Evolutionary conservation across 2,888 invertebrate species (phyloP).

Genomic region (Eucera pruinosa): DNA sequence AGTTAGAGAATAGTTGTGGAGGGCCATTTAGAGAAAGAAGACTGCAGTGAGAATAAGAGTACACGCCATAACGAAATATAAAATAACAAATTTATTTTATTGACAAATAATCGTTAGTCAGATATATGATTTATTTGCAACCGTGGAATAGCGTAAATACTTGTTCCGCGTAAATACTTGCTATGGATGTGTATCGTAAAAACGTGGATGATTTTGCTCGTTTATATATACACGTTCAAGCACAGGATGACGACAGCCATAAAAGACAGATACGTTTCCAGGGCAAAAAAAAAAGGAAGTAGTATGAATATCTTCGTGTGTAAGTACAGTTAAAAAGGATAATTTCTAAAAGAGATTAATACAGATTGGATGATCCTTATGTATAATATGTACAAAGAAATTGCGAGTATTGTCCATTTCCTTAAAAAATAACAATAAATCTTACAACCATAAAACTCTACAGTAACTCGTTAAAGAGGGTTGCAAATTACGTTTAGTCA

Average conservation of each 20-base stretch:
- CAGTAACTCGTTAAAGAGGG: constrained; percentile 37
- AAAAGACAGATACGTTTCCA: constrained; percentile 47
- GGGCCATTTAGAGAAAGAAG: too few species aligned
- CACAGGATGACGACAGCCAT: constrained; percentile 60
- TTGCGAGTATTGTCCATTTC: constrained; percentile 80
- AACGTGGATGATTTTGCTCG: constrained; percentile 65
- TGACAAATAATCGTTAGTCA: constrained; percentile 75
- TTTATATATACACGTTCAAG: constrained; percentile 72
- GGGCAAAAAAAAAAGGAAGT: constrained; percentile 1
- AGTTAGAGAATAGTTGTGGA: too few species aligned
- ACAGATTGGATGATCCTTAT: constrained; percentile 60
- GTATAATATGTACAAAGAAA: constrained; percentile 72
- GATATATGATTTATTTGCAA: constrained; percentile 74
- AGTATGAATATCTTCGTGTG: constrained; percentile 37
- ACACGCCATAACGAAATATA: constrained; percentile 58
- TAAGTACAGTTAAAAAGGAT: constrained; percentile 61
- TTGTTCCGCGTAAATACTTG: constrained; percentile 68
- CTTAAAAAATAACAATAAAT: constrained; percentile 67
- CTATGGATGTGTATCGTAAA: constrained; percentile 66
- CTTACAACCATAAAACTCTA: constrained; percentile 45
- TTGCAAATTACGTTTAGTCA: constrained; percentile 17
- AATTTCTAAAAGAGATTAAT: constrained; percentile 50
- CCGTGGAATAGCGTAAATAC: constrained; percentile 71
- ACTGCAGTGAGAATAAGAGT: constrained; percentile 17
- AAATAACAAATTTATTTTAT: constrained; percentile 78